Conservation (phyloP, 1,140 invertebrate species). For the Bradynema listronoti region DNA sequence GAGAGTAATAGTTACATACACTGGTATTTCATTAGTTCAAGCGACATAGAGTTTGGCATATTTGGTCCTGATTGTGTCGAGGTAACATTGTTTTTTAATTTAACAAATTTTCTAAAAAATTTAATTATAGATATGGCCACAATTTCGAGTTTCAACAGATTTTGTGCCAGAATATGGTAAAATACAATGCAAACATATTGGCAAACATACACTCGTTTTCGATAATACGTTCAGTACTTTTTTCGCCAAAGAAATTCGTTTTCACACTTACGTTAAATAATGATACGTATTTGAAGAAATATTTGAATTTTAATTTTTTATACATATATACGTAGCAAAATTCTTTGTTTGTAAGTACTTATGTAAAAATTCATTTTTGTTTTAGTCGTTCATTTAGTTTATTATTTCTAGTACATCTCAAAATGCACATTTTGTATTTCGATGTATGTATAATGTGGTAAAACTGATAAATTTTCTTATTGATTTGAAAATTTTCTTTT, state of each 20-base stretch:
- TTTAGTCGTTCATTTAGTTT: no score
- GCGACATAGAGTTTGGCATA: constrained; percentile 32
- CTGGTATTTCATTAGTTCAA: constrained; percentile 33
- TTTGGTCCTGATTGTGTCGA: constrained; percentile 7
- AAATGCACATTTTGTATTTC: no score
- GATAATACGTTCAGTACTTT: constrained; percentile 33
- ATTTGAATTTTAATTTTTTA: no score
- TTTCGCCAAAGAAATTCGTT: constrained; percentile 35
- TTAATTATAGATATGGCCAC: constrained; percentile 26
- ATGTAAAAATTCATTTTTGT: no score
- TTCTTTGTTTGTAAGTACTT: no score
- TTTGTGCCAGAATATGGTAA: constrained; percentile 32
- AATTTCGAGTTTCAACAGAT: constrained; percentile 29
- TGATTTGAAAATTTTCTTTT: no score
- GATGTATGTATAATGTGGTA: no score
- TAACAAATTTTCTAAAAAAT: constrained; percentile 10
- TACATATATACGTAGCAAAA: no score
- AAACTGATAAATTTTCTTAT: no score
- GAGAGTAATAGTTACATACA: constrained; percentile 16
- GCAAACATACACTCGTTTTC: constrained; percentile 29
- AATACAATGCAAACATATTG: constrained; percentile 11
- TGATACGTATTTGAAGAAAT: no score
- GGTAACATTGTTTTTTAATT: constrained; percentile 6
- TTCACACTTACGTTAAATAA: constrained; percentile 7
- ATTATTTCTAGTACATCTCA: no score